A percentile compares a stretch with the other conserved stretches of the same genome.
phyloP scores from a whole-genome alignment of 2,888 invertebrate genomes.

The Hyalella azteca region DNA sequence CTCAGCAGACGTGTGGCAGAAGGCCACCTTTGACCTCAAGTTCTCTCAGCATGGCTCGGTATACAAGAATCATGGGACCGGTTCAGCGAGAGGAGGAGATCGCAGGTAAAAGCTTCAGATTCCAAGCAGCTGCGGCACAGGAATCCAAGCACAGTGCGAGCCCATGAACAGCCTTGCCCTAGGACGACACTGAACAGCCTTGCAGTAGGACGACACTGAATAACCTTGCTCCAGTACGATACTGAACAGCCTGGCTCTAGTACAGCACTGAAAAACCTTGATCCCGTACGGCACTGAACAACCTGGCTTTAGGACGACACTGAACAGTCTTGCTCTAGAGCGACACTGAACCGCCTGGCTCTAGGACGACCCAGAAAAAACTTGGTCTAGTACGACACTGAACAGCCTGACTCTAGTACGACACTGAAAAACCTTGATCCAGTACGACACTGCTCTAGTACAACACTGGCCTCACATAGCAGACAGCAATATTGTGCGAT shows the following conservation, averaged over 20 bases:
- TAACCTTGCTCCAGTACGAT: no score
- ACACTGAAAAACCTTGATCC: not conserved
- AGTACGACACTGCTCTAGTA: not conserved
- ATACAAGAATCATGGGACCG: constrained; percentile 25
- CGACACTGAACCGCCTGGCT: no score
- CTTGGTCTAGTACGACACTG: no score
- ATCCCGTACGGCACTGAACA: no score
- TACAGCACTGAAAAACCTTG: no score
- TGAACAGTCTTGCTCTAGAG: no score
- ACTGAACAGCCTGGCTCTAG: no score
- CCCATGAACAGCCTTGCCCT: not conserved
- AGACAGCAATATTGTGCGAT: no score
- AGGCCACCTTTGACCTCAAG: constrained; percentile 31
- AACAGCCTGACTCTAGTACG: no score
- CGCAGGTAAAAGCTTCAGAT: constrained; percentile 4
- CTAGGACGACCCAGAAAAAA: no score
- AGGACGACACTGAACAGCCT: not conserved
- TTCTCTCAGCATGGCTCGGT: not conserved
- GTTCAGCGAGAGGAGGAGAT: constrained; percentile 3
- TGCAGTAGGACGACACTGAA: no score
- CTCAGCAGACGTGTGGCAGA: constrained; percentile 9
- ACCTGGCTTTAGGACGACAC: not conserved
- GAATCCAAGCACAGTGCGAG: constrained; percentile 5
- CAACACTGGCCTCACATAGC: no score
- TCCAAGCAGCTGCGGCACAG: not conserved